These are phyloP conservation scores for Zaprionus gabonicus DNA, from an alignment of 1,140 invertebrate genomes.

Conservation along the genomic window DNA sequence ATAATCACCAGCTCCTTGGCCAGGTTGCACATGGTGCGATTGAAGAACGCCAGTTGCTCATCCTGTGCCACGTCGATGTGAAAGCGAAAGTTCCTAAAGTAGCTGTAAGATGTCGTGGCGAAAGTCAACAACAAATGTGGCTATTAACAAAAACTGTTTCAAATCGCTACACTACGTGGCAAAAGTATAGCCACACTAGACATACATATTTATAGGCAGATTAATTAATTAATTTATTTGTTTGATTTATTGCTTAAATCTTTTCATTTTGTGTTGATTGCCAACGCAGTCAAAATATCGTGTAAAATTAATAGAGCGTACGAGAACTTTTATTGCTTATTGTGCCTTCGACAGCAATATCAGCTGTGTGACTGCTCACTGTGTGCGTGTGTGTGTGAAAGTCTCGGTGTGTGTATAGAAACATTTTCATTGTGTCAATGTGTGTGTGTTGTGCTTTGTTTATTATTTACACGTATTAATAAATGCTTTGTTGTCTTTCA, in stretches of 20 bases:
- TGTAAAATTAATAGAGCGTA: not conserved
- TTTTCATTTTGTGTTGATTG: not conserved
- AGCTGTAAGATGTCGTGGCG: constrained; percentile 51
- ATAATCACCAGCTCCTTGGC: constrained; percentile 72
- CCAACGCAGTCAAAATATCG: not conserved
- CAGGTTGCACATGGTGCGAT: constrained; percentile 70
- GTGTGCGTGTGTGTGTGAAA: constrained; percentile 8
- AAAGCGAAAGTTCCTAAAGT: constrained; percentile 82
- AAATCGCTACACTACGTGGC: constrained; percentile 7
- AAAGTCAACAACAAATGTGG: constrained; percentile 20
- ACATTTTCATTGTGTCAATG: constrained; percentile 43
- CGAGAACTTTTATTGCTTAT: constrained; percentile 23
- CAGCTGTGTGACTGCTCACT: constrained; percentile 42
- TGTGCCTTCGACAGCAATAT: constrained; percentile 30
- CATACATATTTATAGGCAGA: not conserved
- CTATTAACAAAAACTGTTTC: constrained; percentile 31
- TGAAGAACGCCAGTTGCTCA: constrained; percentile 78
- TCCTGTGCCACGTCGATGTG: constrained; percentile 71
- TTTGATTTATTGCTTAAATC: not conserved
- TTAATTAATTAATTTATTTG: not conserved
- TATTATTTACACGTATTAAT: constrained; percentile 54
- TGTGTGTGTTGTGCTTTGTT: constrained; percentile 38
- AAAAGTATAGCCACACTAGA: constrained; percentile 7
- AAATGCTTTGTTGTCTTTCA: constrained; percentile 59
- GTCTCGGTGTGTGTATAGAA: constrained; percentile 20